Evolutionary conservation across 2,113 vertebrate genomes (phyloP), one percentile per base, ranked within the genome.

Genomic region (Pontoporia blainvillei): DNA sequence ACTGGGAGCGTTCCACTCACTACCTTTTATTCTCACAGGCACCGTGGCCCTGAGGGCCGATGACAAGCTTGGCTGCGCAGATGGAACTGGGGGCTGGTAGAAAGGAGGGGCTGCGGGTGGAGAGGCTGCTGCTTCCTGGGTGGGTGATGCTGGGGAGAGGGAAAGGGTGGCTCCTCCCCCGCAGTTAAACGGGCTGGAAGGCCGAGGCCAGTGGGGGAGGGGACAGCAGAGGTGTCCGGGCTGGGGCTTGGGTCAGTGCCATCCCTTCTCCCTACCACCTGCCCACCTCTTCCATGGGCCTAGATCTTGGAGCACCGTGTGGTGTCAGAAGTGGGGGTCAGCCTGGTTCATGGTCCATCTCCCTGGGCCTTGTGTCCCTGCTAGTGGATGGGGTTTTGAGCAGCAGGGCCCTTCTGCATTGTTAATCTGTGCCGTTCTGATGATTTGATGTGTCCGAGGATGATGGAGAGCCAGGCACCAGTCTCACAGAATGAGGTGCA

Each of bases 21-120:
- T 96, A 94, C 67, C 36, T 83, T 97, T 97, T 97, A 98, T 97
- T 98, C 27, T 95, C 27, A 57, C 4, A 5, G 66, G 46, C 96
- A 17, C 94, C 9, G 0, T 2, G 36, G 39, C 64, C 25, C 86
- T 62, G 6, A 31, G 66, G 46, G 90, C 91, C 46, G 12, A 15
- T 71, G 62, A 76, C 44, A 95, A 86, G 96, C 91, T 27, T 64
- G 82, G 82, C 93, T 88, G 46, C 20, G 12, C 71, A 67, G 23
- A 49, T 34, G 52, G 62, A 44, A 25, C 29, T 13, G 25, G 49
- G 31, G 21, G 5, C 7, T 44, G 76, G 75, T 54, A 66, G 81
- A 36, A 69, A 25, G 27, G 73, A 69, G 27, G 66, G 64, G 34
- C 18, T 11, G 6, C 10, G 29, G 57, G 21, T 36, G 25, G 75